Conservation (phyloP, 2,888 invertebrate species). For the Luperina nickerlii region DNA sequence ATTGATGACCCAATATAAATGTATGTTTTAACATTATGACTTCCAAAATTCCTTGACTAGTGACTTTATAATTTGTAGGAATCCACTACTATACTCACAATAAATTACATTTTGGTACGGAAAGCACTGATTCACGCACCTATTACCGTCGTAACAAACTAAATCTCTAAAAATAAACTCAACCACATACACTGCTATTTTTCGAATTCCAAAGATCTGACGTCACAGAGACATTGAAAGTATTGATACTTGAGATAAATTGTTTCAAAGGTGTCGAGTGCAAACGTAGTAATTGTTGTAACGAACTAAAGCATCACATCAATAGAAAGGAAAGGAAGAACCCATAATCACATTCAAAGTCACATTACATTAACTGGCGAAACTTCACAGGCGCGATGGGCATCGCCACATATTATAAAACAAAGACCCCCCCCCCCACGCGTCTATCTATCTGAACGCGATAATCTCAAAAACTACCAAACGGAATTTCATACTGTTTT, state of each 20-base stretch:
- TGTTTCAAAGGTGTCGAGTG: not conserved
- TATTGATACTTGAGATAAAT: slow-evolving; percentile 4
- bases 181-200: slow-evolving; percentile 6
- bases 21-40: not conserved
- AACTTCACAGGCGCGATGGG: too few relatives aligned
- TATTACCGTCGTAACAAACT: not conserved
- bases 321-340: not conserved
- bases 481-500: not conserved
- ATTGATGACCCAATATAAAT: not conserved
- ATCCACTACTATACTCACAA: not conserved
- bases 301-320: not conserved
- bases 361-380: not conserved
- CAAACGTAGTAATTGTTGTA: not conserved
- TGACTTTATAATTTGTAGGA: not conserved
- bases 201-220: slow-evolving; percentile 3
- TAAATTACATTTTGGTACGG: not conserved
- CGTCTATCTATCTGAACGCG: not conserved
- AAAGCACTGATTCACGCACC: not conserved
- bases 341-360: not conserved
- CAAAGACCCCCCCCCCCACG: not conserved
- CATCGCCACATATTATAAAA: not conserved
- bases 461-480: not conserved
- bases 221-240: slow-evolving; percentile 5
- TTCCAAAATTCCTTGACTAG: not conserved
- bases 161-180: slow-evolving; percentile 30